These are phyloP conservation scores for Drosophila hamatofila DNA, from an alignment of 2,888 invertebrate species.

Conservation along the genomic window DNA sequence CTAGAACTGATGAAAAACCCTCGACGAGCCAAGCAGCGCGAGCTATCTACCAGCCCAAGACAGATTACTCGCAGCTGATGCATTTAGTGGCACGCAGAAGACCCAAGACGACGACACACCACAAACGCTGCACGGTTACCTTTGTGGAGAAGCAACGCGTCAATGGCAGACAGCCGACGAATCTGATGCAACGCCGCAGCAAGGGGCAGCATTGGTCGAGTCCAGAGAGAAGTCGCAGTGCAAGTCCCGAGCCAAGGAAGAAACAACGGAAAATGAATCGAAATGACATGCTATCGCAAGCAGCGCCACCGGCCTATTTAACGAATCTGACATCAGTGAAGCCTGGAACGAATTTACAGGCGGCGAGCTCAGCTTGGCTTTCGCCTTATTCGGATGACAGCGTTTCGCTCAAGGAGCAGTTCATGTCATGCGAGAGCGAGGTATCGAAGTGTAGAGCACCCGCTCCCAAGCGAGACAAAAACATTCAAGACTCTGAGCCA, in stretches of 20 bases:
- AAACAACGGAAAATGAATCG: neutral
- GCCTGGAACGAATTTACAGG: neutral
- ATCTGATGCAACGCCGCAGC: neutral
- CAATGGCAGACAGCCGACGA: neutral
- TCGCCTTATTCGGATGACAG: conserved; percentile 4
- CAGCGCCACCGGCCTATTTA: neutral
- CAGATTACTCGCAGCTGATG: conserved; percentile 58
- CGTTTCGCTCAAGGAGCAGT: neutral
- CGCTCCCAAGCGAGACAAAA: neutral
- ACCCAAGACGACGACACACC: neutral
- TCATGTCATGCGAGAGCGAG: neutral
- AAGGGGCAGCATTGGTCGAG: neutral
- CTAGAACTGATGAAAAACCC: neutral
- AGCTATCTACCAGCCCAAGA: neutral
- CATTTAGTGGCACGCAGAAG: conserved; percentile 43
- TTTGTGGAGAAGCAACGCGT: conserved; percentile 8
- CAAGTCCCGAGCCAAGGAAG: neutral
- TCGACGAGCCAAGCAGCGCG: neutral
- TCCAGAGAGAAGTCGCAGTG: neutral
- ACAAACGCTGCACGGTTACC: conserved; percentile 1
- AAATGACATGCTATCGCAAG: too few relatives aligned
- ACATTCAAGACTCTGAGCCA: too few relatives aligned
- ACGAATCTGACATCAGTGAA: neutral
- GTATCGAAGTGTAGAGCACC: neutral
- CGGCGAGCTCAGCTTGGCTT: neutral